Evolutionary conservation across 2,797 vertebrate species (phyloP).

Genomic region (Acanthiza pusilla): DNA sequence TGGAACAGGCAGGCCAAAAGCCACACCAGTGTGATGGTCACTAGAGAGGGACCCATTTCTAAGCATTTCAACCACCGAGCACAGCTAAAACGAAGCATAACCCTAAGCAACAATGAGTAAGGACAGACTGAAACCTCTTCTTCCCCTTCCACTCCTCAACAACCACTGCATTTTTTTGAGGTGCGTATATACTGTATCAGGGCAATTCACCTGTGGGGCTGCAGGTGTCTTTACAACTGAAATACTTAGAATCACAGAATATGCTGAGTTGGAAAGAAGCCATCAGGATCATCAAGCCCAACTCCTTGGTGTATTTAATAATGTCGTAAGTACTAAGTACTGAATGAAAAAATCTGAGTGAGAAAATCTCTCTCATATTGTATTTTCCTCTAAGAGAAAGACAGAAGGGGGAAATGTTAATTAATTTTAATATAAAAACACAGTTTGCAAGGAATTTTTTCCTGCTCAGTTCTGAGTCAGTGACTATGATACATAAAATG

Average conservation of each 20-base stretch:
- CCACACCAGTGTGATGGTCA: neutral
- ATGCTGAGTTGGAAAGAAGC: neutral
- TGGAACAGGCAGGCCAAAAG: neutral
- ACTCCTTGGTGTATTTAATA: neutral
- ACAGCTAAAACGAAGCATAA: neutral
- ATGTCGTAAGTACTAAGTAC: neutral
- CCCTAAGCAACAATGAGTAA: neutral
- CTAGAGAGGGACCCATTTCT: neutral
- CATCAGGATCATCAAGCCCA: neutral
- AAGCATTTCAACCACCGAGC: neutral
- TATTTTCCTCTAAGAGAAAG: neutral
- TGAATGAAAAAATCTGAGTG: neutral
- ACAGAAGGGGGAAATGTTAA: neutral
- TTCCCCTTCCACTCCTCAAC: neutral
- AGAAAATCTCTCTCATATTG: neutral
- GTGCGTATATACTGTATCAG: neutral
- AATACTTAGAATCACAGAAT: neutral
- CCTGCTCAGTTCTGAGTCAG: neutral
- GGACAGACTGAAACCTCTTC: neutral
- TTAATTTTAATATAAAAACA: neutral
- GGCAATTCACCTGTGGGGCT: neutral
- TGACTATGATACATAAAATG: neutral
- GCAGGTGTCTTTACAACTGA: neutral
- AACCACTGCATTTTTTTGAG: neutral
- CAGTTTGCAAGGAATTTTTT: neutral